These are phyloP conservation scores for Proteles cristata DNA, from an alignment of 2,113 vertebrate species.

Conservation along the genomic window DNA sequence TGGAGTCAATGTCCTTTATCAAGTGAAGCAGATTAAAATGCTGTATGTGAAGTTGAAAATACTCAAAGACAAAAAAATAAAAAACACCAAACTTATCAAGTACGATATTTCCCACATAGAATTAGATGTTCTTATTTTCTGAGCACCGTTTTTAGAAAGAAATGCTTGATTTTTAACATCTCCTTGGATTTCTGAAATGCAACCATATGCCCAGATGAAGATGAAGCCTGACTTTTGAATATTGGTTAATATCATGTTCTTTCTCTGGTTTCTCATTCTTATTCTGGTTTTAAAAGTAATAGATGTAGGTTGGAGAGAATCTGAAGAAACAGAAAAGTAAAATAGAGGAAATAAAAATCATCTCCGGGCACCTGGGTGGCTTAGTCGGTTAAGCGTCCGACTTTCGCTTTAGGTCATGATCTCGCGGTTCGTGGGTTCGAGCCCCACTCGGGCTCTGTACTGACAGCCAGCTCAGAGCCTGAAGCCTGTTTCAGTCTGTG, in stretches of 20 bases:
- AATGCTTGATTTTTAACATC: not conserved
- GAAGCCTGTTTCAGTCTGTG: too few species aligned
- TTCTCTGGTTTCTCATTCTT: slow-evolving; percentile 5
- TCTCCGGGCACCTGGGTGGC: not conserved
- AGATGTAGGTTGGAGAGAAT: not conserved
- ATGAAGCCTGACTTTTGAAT: not conserved
- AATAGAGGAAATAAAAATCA: not conserved
- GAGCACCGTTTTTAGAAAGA: not conserved
- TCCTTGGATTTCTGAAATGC: not conserved
- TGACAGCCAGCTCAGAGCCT: too few species aligned
- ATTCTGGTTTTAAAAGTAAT: not conserved
- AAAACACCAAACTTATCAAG: not conserved
- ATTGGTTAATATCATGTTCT: not conserved
- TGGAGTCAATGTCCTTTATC: not conserved
- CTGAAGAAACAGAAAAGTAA: not conserved
- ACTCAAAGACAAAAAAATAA: not conserved
- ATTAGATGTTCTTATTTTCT: not conserved
- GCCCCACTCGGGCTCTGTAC: too few species aligned
- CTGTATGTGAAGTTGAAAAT: not conserved
- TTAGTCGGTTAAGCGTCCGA: too few species aligned
- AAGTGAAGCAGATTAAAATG: not conserved
- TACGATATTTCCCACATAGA: not conserved
- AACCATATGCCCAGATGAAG: not conserved
- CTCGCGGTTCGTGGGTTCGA: too few species aligned
- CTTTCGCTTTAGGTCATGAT: too few species aligned